These are phyloP conservation scores for Aphidius gifuensis DNA, from an alignment of 1,140 invertebrate genomes.

Conservation along the genomic window DNA sequence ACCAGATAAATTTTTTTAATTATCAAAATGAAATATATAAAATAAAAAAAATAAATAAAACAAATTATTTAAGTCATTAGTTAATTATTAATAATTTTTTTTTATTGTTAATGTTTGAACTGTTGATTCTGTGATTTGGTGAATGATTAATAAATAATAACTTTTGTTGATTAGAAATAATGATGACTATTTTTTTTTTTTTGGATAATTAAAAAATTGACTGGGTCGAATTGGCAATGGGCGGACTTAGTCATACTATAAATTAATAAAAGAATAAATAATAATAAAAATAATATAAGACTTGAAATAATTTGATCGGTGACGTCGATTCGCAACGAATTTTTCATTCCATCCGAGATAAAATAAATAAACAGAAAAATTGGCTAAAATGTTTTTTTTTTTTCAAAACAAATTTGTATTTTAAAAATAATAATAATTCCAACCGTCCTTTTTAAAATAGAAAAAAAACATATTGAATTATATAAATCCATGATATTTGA, in stretches of 20 bases:
- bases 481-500: slow-evolving; percentile 28
- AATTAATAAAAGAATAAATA: slow-evolving; percentile 33
- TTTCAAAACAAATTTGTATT: not conserved
- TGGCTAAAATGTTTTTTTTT: too few species aligned
- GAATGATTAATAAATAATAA: slow-evolving; percentile 9
- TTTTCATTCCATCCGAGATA: slow-evolving; percentile 6
- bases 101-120: slow-evolving; percentile 13
- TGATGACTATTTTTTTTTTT: slow-evolving; percentile 27
- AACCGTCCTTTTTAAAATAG: slow-evolving; percentile 8
- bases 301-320: slow-evolving; percentile 6
- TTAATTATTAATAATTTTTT: slow-evolving; percentile 18
- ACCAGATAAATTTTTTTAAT: not conserved
- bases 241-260: slow-evolving; percentile 53
- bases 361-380: not conserved
- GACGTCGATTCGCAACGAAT: slow-evolving; percentile 42
- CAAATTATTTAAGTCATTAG: slow-evolving; percentile 26
- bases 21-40: not conserved
- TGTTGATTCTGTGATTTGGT: slow-evolving; percentile 36
- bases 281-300: slow-evolving; percentile 7
- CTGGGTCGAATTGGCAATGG: slow-evolving; percentile 37
- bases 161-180: slow-evolving; percentile 21
- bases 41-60: slow-evolving; percentile 5
- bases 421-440: not conserved
- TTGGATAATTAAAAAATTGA: slow-evolving; percentile 32
- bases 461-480: slow-evolving; percentile 1